These are phyloP conservation scores for Hippocampus zosterae DNA, from an alignment of 2,113 vertebrate species.

Conservation along the genomic window DNA sequence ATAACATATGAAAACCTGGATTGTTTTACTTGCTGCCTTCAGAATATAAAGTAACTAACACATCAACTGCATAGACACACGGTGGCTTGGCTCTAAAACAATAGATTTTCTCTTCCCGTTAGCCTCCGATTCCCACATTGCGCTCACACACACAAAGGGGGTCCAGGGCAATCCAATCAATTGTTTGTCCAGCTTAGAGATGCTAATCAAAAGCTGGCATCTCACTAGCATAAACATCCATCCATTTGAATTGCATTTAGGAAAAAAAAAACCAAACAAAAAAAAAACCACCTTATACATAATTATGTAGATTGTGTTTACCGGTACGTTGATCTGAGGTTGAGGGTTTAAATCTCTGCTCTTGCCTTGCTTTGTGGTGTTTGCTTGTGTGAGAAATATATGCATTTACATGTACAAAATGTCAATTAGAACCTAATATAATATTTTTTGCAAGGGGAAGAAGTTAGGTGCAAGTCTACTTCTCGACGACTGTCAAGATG, in stretches of 20 bases:
- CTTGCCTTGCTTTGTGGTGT: no score
- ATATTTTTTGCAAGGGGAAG: no score
- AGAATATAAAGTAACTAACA: not conserved
- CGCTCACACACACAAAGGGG: slow-evolving; percentile 7
- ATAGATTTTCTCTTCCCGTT: slow-evolving; percentile 26
- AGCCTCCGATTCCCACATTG: slow-evolving; percentile 18
- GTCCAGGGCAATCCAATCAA: slow-evolving; percentile 42
- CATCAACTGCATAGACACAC: not conserved
- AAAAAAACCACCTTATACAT: not conserved
- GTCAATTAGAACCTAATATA: no score
- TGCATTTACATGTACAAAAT: no score
- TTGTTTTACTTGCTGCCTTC: not conserved
- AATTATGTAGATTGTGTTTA: no score
- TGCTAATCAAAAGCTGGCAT: slow-evolving; percentile 19
- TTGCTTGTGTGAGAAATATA: no score
- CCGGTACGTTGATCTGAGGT: not conserved
- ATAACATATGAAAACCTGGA: not conserved
- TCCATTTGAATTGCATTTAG: slow-evolving; percentile 21
- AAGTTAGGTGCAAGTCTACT: no score
- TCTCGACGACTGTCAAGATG: no score
- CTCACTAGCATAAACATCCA: not conserved
- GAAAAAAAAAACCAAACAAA: not conserved
- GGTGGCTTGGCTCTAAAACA: not conserved
- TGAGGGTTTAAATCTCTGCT: not conserved
- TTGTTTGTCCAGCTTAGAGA: slow-evolving; percentile 34